Percentiles rank a stretch among this genome's conserved stretches.
phyloP scores from a whole-genome alignment of 2,797 vertebrate genomes.

The Lutra lutra region DNA sequence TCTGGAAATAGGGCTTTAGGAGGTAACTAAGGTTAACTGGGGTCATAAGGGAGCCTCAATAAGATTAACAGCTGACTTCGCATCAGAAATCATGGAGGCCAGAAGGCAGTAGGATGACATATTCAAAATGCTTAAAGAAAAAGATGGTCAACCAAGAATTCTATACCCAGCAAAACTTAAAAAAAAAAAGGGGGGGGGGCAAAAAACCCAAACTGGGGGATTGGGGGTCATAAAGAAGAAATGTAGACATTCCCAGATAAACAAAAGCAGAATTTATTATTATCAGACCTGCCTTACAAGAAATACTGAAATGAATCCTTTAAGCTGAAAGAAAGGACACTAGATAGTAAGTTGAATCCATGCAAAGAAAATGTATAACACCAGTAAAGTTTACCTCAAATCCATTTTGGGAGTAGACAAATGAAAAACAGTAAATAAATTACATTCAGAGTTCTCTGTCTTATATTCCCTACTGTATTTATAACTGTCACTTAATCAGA shows the following conservation, averaged over 20 bases:
- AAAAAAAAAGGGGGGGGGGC: no score
- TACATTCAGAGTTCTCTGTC: neutral
- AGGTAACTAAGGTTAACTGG: neutral
- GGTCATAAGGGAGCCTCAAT: neutral
- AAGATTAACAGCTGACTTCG: neutral
- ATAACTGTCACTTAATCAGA: neutral
- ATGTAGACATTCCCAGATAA: neutral
- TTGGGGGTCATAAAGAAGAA: neutral
- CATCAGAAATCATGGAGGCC: neutral
- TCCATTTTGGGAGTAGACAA: neutral
- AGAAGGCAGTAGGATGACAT: neutral
- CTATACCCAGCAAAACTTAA: neutral
- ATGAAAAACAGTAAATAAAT: neutral
- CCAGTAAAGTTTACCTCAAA: neutral
- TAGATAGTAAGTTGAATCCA: neutral
- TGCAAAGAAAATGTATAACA: neutral
- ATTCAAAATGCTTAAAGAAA: neutral
- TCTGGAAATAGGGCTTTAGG: neutral
- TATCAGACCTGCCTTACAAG: neutral
- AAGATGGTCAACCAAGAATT: neutral
- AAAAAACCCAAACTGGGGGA: neutral
- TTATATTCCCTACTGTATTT: neutral
- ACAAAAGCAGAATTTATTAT: neutral
- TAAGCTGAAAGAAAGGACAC: neutral
- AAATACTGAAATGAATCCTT: neutral